Evolutionary conservation across 2,888 invertebrate species (phyloP).

Genomic region (Hybos culiciformis): DNA sequence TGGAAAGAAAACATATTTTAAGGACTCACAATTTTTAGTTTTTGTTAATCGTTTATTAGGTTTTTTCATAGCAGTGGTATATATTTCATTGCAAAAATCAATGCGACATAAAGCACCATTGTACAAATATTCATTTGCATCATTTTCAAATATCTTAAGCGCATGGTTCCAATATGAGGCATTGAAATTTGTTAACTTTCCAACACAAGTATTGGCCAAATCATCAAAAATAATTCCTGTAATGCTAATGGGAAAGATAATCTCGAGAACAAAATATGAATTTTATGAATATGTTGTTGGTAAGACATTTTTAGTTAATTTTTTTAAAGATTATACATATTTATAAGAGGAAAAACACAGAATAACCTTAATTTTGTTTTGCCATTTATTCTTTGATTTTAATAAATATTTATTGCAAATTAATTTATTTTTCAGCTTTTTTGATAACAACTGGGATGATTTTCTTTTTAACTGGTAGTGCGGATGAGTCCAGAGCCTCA

Average conservation of each 20-base stretch:
- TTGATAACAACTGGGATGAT: constrained; percentile 87
- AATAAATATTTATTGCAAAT: too few species aligned
- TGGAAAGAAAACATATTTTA: constrained; percentile 54
- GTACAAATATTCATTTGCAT: constrained; percentile 90
- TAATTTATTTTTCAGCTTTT: constrained; percentile 68
- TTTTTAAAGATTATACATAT: too few species aligned
- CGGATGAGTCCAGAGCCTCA: constrained; percentile 46
- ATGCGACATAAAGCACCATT: constrained; percentile 70
- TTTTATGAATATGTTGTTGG: constrained; percentile 92
- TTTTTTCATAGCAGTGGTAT: constrained; percentile 53
- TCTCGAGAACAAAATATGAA: constrained; percentile 76
- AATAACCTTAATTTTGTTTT: too few species aligned
- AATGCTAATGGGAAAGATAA: constrained; percentile 93
- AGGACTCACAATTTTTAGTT: constrained; percentile 92
- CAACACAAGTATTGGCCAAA: constrained; percentile 91
- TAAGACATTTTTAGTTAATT: too few species aligned
- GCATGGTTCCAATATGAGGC: constrained; percentile 99
- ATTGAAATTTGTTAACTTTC: constrained; percentile 94
- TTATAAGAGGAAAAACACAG: too few species aligned
- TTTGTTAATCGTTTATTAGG: constrained; percentile 89
- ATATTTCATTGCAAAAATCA: constrained; percentile 47
- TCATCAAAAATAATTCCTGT: constrained; percentile 97
- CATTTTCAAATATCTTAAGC: constrained; percentile 93
- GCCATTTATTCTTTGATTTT: too few species aligned
- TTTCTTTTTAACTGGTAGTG: constrained; percentile 75